These are phyloP conservation scores for Neolamprologus brichardi DNA, from an alignment of 2,113 vertebrate species.

Conservation along the genomic window DNA sequence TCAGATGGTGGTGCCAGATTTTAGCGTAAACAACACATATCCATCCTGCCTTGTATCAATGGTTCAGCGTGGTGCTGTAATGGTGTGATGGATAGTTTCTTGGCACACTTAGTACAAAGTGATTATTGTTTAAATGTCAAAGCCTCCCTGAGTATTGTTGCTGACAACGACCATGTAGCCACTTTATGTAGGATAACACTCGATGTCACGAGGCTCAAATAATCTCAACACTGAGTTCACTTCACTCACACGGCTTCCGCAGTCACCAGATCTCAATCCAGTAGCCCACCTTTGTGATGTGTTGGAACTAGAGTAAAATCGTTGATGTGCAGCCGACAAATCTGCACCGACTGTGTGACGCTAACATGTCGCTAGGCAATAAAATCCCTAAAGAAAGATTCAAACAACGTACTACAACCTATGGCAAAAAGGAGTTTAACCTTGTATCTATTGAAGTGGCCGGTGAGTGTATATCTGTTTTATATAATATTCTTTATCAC, in stretches of 20 bases:
- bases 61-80: neutral
- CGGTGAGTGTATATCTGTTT: fast-evolving
- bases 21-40: fast-evolving
- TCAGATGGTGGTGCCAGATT: neutral
- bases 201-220: fast-evolving
- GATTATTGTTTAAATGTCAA: neutral
- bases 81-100: fast-evolving
- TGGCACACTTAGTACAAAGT: fast-evolving
- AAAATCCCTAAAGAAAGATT: neutral
- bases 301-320: neutral
- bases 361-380: neutral
- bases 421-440: neutral
- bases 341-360: neutral
- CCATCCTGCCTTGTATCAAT: neutral
- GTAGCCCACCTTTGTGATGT: neutral
- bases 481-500: neutral
- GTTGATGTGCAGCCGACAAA: fast-evolving
- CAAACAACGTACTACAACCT: too few relatives aligned
- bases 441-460: neutral
- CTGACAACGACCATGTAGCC: neutral
- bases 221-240: fast-evolving
- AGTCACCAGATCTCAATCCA: neutral
- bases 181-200: neutral
- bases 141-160: neutral
- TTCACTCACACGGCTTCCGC: fast-evolving